Conservation (phyloP, 2,797 vertebrate genomes). For the Hydrophis major region DNA sequence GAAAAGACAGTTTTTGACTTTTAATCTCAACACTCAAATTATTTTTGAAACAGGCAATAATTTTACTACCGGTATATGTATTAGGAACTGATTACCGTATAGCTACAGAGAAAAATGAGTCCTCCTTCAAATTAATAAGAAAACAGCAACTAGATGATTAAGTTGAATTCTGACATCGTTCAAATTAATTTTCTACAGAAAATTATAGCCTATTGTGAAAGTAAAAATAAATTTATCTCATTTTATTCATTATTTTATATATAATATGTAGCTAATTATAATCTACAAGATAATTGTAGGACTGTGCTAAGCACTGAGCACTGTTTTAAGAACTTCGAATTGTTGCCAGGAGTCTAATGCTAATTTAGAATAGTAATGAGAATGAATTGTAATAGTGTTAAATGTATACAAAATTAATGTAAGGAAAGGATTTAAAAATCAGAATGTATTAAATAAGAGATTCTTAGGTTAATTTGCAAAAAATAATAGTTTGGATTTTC, state of each 20-base stretch:
- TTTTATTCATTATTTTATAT: background rate
- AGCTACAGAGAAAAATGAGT: background rate
- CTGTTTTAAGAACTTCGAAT: background rate
- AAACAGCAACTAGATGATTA: background rate
- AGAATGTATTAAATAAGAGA: background rate
- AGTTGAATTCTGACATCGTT: background rate
- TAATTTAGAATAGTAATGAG: background rate
- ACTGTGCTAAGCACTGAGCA: background rate
- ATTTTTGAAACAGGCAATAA: background rate
- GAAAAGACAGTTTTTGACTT: background rate
- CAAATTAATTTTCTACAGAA: background rate
- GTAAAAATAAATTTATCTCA: background rate
- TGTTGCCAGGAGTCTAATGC: background rate
- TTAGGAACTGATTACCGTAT: background rate
- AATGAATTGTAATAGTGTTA: background rate
- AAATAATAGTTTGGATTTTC: background rate
- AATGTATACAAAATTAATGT: background rate
- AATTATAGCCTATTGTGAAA: background rate
- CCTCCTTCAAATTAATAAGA: background rate
- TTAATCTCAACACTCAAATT: background rate
- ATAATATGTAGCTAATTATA: background rate
- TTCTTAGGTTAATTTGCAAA: background rate
- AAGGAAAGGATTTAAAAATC: background rate
- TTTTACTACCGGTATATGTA: background rate
- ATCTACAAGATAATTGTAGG: background rate